phyloP scores from a whole-genome alignment of 2,113 vertebrate genomes.

The Mastomys coucha region DNA sequence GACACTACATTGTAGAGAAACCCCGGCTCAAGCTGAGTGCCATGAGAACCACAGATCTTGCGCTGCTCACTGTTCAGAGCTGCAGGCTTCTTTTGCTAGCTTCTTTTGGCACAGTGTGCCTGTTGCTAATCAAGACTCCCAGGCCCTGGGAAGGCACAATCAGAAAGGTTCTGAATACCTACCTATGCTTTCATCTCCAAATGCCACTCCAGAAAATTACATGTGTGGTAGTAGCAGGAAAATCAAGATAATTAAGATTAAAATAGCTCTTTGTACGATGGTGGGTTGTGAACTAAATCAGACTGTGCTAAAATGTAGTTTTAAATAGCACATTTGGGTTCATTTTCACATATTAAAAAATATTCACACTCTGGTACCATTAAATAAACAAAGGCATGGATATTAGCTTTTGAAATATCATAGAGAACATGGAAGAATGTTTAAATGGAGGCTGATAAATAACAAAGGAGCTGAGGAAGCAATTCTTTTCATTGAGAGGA shows the following conservation, averaged over 20 bases:
- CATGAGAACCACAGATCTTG: not conserved
- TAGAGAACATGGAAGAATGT: not conserved
- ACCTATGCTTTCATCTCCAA: not conserved
- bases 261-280: conserved; percentile 24
- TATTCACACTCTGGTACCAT: not conserved
- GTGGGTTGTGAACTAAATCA: conserved; percentile 14
- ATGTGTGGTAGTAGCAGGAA: not conserved
- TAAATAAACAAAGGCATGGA: conserved; percentile 3
- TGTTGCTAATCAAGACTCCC: not conserved
- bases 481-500: not conserved
- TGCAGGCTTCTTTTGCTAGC: not conserved
- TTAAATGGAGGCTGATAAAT: not conserved
- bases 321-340: conserved; percentile 23
- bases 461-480: not conserved
- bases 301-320: not conserved
- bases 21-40: not conserved
- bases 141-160: not conserved
- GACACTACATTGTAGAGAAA: not conserved
- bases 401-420: not conserved
- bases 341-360: conserved; percentile 47
- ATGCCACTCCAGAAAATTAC: not conserved
- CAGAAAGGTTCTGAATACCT: conserved; percentile 27
- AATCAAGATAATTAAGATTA: conserved; percentile 45
- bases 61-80: too few relatives aligned
- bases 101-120: not conserved